These are phyloP conservation scores for Nysson spinosus DNA, from an alignment of 2,888 invertebrate genomes.

Conservation along the genomic window DNA sequence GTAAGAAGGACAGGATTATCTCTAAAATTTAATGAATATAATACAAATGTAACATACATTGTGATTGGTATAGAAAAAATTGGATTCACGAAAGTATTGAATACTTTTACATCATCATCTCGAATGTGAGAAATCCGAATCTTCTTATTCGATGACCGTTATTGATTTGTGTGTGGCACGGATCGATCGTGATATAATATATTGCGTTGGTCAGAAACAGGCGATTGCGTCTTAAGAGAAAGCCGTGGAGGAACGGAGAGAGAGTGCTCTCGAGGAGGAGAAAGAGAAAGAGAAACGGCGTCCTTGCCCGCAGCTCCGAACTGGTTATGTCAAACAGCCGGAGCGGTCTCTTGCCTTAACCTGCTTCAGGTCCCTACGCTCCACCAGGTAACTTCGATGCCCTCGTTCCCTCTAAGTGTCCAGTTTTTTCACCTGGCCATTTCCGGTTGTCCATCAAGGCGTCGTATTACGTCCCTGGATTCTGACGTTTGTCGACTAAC, in stretches of 20 bases:
- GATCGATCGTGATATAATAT: conserved; percentile 37
- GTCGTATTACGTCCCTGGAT: conserved; percentile 43
- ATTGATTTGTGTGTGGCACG: conserved; percentile 35
- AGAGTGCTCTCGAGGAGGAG: background rate
- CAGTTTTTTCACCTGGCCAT: conserved; percentile 39
- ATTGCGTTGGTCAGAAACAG: conserved; percentile 60
- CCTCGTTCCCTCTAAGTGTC: conserved; percentile 43
- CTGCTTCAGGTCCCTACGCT: conserved; percentile 43
- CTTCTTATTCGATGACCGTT: no score
- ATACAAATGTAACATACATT: no score
- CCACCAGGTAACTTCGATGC: conserved; percentile 25
- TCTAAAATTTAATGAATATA: no score
- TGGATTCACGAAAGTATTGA: no score
- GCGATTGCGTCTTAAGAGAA: conserved; percentile 50
- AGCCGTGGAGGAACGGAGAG: conserved; percentile 19
- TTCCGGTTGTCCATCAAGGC: conserved; percentile 50
- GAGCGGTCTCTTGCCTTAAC: conserved; percentile 44
- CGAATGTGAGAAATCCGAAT: no score
- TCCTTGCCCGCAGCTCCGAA: conserved; percentile 63
- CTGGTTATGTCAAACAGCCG: conserved; percentile 64
- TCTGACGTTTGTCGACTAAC: conserved; percentile 13
- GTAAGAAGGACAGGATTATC: no score
- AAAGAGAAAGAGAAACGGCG: conserved; percentile 23
- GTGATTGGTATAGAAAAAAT: no score
- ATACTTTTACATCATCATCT: no score